Base-by-base conservation (phyloP, 1,140 invertebrate species). In the Oedothorax gibbosus region DNA sequence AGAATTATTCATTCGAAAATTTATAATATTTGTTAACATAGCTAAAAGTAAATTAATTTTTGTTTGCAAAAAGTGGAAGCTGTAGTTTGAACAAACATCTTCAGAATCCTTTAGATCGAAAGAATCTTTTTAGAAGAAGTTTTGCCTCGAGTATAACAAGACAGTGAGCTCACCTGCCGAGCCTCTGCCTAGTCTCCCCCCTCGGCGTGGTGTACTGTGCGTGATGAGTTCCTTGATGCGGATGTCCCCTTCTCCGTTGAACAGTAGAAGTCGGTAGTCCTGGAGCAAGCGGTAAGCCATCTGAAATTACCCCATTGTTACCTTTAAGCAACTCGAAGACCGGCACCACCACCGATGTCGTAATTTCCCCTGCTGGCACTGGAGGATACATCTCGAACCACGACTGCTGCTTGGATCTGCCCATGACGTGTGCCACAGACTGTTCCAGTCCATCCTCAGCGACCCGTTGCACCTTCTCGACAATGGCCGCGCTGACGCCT, bases 201-300 rank as follows among this genome's bases (percentile, higher is more conserved):
- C 75, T 53, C 9, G 81, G 81, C 54, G 69, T 78, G 9, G 68
- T 87, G 53, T 72, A 71, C 49, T 88, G 88, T 7, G 88, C 86
- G 6, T 78, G 12, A 87, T 86, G 10, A 88, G 62, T 64, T 84
- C 84, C 18, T 65, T 80, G n/a, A 88, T 56, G 12, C 86, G 77
- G 35, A 88, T 82, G 35, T 88, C 88, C 12, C 87, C 81, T 14
- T 88, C 88, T 18, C 88, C 88, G 64, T 88, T 87, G 66, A 88
- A 88, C n/a, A 88, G 73, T 10, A 88, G 86, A 20, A 81, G 78
- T 56, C 86, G 66, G 72, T 87, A 88, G 53, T 88, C 88, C 21
- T 88, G 86, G 6, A 88, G 85, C 0, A 88, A 87, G 49, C 87
- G 76, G 68, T 88, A 88, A n/a, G 35, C 5, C 35, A 35, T 35